Conservation (phyloP, 2,888 invertebrate genomes). For the Plebejus melissa region DNA sequence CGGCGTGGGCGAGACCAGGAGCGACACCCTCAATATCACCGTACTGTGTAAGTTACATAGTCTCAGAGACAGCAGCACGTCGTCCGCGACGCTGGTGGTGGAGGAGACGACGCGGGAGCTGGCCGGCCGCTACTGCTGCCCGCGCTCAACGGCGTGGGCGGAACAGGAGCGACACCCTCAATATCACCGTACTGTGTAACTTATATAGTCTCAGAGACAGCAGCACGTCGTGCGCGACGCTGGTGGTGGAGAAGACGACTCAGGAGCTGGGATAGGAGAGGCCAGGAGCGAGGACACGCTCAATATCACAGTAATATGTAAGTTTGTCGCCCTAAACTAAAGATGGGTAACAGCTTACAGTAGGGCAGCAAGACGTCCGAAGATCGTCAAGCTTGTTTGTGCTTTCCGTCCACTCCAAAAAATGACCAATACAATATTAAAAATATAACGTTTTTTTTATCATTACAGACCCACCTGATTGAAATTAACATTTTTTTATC, state of each 20-base stretch:
- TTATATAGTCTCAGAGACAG: constrained; percentile 29
- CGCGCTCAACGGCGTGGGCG: constrained; percentile 59
- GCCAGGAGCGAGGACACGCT: constrained; percentile 55
- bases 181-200: constrained; percentile 64
- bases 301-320: constrained; percentile 61
- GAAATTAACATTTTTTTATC: neutral
- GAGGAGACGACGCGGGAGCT: constrained; percentile 58
- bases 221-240: neutral
- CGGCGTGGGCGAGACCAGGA: constrained; percentile 58
- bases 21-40: constrained; percentile 55
- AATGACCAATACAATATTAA: no score
- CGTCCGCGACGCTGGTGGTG: no score
- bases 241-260: neutral
- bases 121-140: constrained; percentile 64
- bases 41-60: constrained; percentile 59
- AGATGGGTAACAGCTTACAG: no score
- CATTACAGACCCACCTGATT: constrained; percentile 67
- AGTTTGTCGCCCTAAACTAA: constrained; percentile 38
- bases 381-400: no score
- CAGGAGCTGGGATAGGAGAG: constrained; percentile 32
- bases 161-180: constrained; percentile 56
- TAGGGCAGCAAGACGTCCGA: no score
- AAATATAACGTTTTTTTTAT: neutral
- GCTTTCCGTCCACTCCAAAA: no score
- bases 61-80: no score